These are phyloP conservation scores for Sylvia borin DNA, from an alignment of 2,797 vertebrate species.

Conservation along the genomic window DNA sequence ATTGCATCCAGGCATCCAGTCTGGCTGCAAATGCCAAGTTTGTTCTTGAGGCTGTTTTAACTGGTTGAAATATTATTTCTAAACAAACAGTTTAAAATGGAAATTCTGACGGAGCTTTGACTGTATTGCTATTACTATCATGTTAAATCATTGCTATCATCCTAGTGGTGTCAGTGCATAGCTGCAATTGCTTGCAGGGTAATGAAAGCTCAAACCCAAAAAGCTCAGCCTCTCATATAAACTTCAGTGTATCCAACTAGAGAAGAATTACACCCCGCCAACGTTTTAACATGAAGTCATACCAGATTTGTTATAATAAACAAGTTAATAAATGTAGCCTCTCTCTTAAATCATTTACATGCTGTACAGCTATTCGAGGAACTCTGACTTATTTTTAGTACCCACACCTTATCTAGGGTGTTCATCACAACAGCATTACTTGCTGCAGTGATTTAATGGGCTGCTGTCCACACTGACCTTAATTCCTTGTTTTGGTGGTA, in stretches of 20 bases:
- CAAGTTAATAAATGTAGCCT: constrained; percentile 11
- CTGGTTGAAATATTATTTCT: constrained; percentile 60
- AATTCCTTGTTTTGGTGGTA: neutral
- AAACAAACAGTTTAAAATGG: constrained; percentile 68
- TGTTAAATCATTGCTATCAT: constrained; percentile 35
- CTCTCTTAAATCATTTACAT: neutral
- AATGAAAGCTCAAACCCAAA: neutral
- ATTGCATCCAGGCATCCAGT: constrained; percentile 53
- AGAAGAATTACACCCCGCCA: neutral
- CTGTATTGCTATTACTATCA: constrained; percentile 10
- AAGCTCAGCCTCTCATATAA: neutral
- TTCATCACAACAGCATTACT: neutral
- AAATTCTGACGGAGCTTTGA: constrained; percentile 50
- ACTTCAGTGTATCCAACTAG: neutral
- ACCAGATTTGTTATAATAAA: constrained; percentile 14
- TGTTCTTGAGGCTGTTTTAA: constrained; percentile 45
- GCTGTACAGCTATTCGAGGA: neutral
- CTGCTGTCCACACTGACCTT: neutral
- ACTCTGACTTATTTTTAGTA: constrained; percentile 29
- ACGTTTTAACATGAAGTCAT: constrained; percentile 27
- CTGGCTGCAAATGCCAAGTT: constrained; percentile 45
- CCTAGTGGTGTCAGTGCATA: constrained; percentile 31
- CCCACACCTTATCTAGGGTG: neutral
- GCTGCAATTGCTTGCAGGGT: neutral
- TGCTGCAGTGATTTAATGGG: neutral